A percentile compares a stretch with the other conserved stretches of the same genome.
Conservation (phyloP, 2,113 vertebrate species). For the Amblyornis subalaris region DNA sequence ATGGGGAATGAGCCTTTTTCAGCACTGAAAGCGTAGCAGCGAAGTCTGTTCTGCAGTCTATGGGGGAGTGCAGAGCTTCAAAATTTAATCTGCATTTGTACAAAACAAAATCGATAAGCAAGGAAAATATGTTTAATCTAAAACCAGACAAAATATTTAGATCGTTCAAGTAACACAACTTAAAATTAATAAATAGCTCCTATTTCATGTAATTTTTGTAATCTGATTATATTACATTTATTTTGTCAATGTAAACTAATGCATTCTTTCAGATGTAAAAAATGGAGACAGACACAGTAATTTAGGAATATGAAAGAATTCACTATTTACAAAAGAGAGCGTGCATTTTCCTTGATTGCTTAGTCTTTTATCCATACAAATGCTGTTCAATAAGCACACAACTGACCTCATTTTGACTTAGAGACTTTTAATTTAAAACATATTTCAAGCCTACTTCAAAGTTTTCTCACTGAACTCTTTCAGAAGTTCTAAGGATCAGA, state of each 20-base stretch:
- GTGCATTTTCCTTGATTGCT: neutral
- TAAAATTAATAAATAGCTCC: neutral
- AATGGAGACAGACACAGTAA: neutral
- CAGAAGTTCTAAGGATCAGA: neutral
- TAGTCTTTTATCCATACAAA: neutral
- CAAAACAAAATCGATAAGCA: neutral
- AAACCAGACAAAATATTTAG: neutral
- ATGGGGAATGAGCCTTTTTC: neutral
- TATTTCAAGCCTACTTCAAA: conserved; percentile 1
- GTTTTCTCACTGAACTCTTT: neutral
- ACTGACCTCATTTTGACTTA: conserved; percentile 4
- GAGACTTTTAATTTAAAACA: neutral
- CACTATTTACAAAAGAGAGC: neutral
- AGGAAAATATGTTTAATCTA: neutral
- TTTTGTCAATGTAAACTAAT: neutral
- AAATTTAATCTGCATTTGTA: neutral
- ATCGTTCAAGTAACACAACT: neutral
- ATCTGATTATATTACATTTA: neutral
- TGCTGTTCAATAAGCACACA: neutral
- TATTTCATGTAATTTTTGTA: neutral
- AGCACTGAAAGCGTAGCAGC: neutral
- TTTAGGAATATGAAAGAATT: neutral
- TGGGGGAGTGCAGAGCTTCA: neutral
- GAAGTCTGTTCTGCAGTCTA: neutral
- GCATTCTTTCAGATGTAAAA: neutral